These are phyloP conservation scores for Orussus abietinus DNA, from an alignment of 1,140 invertebrate genomes.

Conservation along the genomic window DNA sequence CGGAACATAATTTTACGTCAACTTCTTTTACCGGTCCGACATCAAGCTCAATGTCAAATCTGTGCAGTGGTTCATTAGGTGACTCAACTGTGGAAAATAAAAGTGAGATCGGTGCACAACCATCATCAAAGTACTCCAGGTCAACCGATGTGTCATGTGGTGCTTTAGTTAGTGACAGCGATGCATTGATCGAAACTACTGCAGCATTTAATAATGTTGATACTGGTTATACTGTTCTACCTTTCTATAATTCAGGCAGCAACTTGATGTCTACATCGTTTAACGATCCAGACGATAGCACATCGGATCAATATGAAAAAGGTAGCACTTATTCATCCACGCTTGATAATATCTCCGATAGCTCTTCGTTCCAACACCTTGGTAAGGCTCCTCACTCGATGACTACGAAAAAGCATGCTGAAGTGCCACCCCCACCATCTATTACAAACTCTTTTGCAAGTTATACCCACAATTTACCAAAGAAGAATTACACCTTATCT, in stretches of 20 bases:
- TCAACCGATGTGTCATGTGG: too few relatives aligned
- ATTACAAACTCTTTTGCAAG: constrained; percentile 40
- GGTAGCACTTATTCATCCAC: constrained; percentile 10
- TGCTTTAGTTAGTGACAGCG: too few relatives aligned
- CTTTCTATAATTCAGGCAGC: constrained; percentile 34
- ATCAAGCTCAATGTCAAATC: background rate
- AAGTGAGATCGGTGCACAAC: too few relatives aligned
- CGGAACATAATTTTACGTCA: constrained; percentile 36
- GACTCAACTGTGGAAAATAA: background rate
- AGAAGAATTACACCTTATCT: constrained; percentile 39
- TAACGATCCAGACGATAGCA: constrained; percentile 36
- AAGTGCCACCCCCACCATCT: constrained; percentile 36
- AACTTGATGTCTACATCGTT: constrained; percentile 45
- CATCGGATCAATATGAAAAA: constrained; percentile 8
- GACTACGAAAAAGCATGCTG: constrained; percentile 26
- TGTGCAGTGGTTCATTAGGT: background rate
- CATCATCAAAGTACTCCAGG: too few relatives aligned
- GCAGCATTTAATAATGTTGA: too few relatives aligned
- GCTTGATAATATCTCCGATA: constrained; percentile 11
- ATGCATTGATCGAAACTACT: too few relatives aligned
- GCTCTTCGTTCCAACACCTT: background rate
- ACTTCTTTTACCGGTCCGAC: constrained; percentile 32
- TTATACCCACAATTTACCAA: constrained; percentile 46
- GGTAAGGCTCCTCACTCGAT: constrained; percentile 9
- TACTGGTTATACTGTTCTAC: too few relatives aligned